A percentile compares a stretch with the other conserved stretches of the same genome.
These are phyloP conservation scores for Glossophaga mutica DNA, from an alignment of 2,797 vertebrate genomes.

Conservation along the genomic window DNA sequence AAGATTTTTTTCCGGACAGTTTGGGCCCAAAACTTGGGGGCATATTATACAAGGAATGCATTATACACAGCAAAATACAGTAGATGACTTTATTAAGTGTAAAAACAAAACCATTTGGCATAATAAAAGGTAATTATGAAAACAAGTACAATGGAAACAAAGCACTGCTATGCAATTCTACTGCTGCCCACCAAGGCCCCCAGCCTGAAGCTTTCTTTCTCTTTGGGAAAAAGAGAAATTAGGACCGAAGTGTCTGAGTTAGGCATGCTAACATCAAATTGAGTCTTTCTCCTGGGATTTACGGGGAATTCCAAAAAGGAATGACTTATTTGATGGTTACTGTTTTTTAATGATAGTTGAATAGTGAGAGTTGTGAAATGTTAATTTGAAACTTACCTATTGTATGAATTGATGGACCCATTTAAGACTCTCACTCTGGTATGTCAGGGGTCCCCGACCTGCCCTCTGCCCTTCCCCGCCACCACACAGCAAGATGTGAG, in stretches of 20 bases:
- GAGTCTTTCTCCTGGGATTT: neutral
- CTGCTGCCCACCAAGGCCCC: neutral
- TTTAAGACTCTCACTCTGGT: neutral
- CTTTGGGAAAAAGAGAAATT: constrained; percentile 3
- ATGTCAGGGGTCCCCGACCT: neutral
- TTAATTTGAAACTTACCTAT: constrained; percentile 9
- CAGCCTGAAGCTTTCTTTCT: neutral
- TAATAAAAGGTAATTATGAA: neutral
- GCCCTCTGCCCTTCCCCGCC: neutral
- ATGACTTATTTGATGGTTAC: neutral
- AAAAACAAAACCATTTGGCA: neutral
- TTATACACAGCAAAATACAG: neutral
- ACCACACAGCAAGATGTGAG: neutral
- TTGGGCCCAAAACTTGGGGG: too few relatives aligned
- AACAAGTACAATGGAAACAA: neutral
- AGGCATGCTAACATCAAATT: neutral
- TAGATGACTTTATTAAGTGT: neutral
- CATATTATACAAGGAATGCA: too few relatives aligned
- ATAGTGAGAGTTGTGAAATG: neutral
- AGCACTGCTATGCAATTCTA: constrained; percentile 6
- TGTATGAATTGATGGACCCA: neutral
- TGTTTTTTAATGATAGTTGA: neutral
- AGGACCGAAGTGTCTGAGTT: neutral
- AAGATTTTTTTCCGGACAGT: too few relatives aligned
- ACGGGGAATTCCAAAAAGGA: neutral